Evolutionary conservation across 2,113 vertebrate genomes (phyloP).

Genomic region (Callithrix jacchus): DNA sequence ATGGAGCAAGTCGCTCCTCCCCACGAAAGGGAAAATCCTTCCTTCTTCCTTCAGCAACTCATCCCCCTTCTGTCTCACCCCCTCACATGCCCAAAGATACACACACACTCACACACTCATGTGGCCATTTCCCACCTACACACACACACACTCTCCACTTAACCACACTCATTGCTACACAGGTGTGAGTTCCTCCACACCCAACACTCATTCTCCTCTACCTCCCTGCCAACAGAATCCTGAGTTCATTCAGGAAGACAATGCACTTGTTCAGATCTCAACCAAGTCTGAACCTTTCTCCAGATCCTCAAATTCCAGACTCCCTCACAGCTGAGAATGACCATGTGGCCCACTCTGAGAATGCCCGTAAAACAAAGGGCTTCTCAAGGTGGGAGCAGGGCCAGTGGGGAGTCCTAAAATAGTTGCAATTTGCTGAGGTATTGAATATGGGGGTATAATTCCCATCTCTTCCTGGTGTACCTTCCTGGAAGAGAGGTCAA

Average conservation of each 20-base stretch:
- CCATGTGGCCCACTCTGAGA: not conserved
- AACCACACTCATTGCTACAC: not conserved
- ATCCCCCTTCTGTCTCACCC: not conserved
- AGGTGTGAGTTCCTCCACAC: not conserved
- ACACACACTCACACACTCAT: not conserved
- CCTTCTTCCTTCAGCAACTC: not conserved
- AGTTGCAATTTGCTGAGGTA: not conserved
- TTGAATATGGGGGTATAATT: not conserved
- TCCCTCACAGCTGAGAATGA: not conserved
- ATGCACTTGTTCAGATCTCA: not conserved
- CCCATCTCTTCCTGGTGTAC: not conserved
- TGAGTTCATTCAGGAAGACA: not conserved
- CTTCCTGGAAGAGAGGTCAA: not conserved
- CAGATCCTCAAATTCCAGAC: not conserved
- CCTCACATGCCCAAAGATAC: not conserved
- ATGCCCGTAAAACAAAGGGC: not conserved
- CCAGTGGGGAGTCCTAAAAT: not conserved
- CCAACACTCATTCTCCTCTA: not conserved
- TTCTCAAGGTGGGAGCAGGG: not conserved
- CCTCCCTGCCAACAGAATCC: not conserved
- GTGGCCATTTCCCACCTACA: not conserved
- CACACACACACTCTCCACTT: too few species aligned
- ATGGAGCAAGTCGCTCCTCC: not conserved
- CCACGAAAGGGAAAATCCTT: not conserved
- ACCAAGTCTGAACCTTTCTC: not conserved